Base-by-base conservation (phyloP, 2,888 invertebrate species). In the Leptogaster cylindrica region DNA sequence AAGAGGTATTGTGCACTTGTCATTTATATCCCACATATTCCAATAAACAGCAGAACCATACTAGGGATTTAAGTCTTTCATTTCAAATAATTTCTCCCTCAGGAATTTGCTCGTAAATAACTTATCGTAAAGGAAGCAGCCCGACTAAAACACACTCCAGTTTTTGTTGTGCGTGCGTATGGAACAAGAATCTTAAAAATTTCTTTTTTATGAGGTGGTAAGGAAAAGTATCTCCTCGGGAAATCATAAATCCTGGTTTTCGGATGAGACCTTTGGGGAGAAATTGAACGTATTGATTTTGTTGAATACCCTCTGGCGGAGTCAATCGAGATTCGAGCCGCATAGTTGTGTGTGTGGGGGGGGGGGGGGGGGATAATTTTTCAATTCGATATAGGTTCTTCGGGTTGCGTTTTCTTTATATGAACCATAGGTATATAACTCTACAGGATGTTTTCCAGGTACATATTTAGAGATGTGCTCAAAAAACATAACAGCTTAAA, bases 141-240 rank as follows among this genome's bases (percentile, higher is more conserved):
- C n/a, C n/a, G n/a, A n/a, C n/a, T n/a, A n/a, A n/a, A n/a, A 48
- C 23, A 39, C 23, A 55, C 8, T n/a, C 23, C 20, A 41, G 3
- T 25, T 16, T 27, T 44, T 44, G n/a, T 25, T 44, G 44, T 44
- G 61, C 27, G 44, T 44, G 16, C 27, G 41, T 27, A n/a, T 61
- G 27, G 25, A 44, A 61, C 27, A 44, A 61, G 61, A 61, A 61
- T 61, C 61, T 61, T 61, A 61, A 61, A 61, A 61, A 61, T 61
- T 61, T 61, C 16, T 44, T 41, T 61, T 61, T 61, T 61, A 61
- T 61, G 61, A 61, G 44, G 61, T 61, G 61, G 27, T 44, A 27
- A 28, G 8, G 18, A 61, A 61, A 61, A 61, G 44, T 61, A 27
- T 25, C 28, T 20, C n/a, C n/a, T n/a, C n/a, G n/a, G n/a, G n/a